Evolutionary conservation across 2,797 vertebrate species (phyloP).

Genomic region (Chrosomus eos): DNA sequence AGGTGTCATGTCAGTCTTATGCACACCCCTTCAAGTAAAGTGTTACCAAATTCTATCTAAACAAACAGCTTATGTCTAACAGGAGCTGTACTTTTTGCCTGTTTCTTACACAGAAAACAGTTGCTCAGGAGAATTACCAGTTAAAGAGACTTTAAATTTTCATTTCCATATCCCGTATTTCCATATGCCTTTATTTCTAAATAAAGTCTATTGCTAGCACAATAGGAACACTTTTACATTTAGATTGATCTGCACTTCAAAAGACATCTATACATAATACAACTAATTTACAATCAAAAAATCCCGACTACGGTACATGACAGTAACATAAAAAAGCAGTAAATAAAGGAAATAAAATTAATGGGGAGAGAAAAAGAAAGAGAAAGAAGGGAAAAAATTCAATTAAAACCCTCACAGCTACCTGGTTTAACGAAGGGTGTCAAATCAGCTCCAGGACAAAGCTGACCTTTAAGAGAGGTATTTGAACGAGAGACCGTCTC

Average conservation of each 20-base stretch:
- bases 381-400: background rate
- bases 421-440: conserved; percentile 62
- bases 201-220: background rate
- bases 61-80: background rate
- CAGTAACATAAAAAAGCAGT: conserved; percentile 22
- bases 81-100: background rate
- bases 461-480: conserved; percentile 67
- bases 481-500: conserved; percentile 64
- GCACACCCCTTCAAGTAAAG: too few relatives aligned
- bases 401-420: conserved; percentile 44
- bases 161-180: background rate
- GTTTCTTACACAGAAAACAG: background rate
- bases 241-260: background rate
- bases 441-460: conserved; percentile 57
- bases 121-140: background rate
- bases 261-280: background rate
- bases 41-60: too few relatives aligned
- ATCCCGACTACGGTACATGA: background rate
- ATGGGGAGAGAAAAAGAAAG: background rate
- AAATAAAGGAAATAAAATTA: conserved; percentile 32
- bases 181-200: background rate
- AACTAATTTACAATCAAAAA: conserved; percentile 29
- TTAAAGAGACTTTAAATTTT: background rate
- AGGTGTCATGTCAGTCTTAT: too few relatives aligned
- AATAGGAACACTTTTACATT: background rate